Percentiles rank a stretch among this genome's conserved stretches.
Conservation (phyloP, 2,888 invertebrate genomes). For the Gari tellinella region DNA sequence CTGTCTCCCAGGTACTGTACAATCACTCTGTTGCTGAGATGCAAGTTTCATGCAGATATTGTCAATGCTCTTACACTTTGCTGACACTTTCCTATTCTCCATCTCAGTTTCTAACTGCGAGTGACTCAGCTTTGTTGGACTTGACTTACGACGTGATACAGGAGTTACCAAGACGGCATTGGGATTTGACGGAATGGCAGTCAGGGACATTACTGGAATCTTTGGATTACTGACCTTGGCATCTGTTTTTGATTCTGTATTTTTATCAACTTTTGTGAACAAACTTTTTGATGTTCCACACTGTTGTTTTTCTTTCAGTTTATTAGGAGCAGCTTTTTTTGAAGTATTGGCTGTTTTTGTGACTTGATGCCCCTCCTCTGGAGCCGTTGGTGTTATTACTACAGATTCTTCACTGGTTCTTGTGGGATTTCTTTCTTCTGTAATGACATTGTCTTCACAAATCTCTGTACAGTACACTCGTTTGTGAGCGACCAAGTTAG, state of each 20-base stretch:
- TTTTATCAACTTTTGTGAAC: constrained; percentile 72
- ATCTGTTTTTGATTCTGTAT: constrained; percentile 62
- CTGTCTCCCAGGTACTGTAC: too few species aligned
- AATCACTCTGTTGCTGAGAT: too few species aligned
- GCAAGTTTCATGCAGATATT: too few species aligned
- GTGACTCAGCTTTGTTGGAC: not conserved
- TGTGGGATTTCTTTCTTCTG: constrained; percentile 23
- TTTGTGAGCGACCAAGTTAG: constrained; percentile 95
- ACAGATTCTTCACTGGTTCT: constrained; percentile 63
- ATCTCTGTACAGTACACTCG: constrained; percentile 89
- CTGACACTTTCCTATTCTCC: too few species aligned
- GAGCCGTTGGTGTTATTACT: constrained; percentile 69
- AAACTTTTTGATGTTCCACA: constrained; percentile 59
- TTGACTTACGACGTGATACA: not conserved
- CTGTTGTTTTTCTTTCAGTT: not conserved
- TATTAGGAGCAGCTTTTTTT: not conserved
- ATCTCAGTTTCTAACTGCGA: too few species aligned
- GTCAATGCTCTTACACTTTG: too few species aligned
- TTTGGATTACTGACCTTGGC: constrained; percentile 52
- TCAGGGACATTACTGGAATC: constrained; percentile 62
- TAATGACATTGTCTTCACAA: constrained; percentile 41
- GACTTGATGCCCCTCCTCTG: constrained; percentile 39
- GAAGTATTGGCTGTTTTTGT: not conserved
- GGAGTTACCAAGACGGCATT: constrained; percentile 59
- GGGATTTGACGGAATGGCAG: constrained; percentile 65